Conservation (phyloP, 2,797 vertebrate species). For the Gymnodraco acuticeps region DNA sequence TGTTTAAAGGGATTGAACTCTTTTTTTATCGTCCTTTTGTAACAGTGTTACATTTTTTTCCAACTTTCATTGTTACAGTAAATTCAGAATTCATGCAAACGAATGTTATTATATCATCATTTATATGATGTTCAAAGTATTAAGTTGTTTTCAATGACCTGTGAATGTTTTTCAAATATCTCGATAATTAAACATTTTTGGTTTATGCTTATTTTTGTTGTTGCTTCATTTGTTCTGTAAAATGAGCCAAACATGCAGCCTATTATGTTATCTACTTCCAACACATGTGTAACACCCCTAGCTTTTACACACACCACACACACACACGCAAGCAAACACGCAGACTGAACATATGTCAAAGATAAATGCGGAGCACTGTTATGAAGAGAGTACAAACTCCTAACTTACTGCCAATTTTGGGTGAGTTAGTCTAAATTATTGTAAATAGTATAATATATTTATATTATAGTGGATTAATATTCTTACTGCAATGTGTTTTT, state of each 20-base stretch:
- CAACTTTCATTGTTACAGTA: background rate
- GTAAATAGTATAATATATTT: background rate
- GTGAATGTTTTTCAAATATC: background rate
- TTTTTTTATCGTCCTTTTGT: background rate
- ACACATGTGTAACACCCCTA: conserved; percentile 62
- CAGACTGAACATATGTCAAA: conserved; percentile 14
- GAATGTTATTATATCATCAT: background rate
- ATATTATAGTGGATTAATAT: background rate
- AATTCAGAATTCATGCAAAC: background rate
- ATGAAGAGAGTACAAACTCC: conserved; percentile 65
- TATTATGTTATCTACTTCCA: conserved; percentile 72
- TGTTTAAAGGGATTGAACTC: background rate
- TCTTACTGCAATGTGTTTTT: conserved; percentile 15
- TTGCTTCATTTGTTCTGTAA: background rate
- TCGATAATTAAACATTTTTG: background rate
- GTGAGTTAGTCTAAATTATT: conserved; percentile 68
- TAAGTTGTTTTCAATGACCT: conserved; percentile 2
- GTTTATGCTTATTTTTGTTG: conserved; percentile 3
- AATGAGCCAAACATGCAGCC: conserved; percentile 24
- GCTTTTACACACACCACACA: conserved; percentile 26
- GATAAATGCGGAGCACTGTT: conserved; percentile 33
- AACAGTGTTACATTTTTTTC: background rate
- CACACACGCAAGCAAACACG: conserved; percentile 8
- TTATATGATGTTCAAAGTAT: background rate
- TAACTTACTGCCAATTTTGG: conserved; percentile 65